phyloP scores from a whole-genome alignment of 2,888 invertebrate species.

The Lasioglossum lativentre region DNA sequence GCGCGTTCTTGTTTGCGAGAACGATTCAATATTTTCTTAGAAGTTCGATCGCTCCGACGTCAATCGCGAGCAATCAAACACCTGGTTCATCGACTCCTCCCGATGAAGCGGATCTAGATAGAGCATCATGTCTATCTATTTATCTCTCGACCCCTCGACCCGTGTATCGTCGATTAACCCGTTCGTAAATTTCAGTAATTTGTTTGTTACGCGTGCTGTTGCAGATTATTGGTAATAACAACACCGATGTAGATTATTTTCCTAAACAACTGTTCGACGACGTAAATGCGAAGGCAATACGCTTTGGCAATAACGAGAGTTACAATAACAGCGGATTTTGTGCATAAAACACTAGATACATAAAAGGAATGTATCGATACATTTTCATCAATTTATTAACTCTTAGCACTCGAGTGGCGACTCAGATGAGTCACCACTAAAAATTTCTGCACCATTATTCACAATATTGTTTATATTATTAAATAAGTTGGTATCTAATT shows the following conservation, averaged over 20 bases:
- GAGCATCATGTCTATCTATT: background rate
- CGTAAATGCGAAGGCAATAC: background rate
- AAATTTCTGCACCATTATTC: too few relatives aligned
- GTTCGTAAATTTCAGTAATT: background rate
- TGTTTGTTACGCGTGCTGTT: background rate
- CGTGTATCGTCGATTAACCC: background rate
- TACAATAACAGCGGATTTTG: background rate
- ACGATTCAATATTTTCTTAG: slow-evolving; percentile 44
- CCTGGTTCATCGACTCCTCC: background rate
- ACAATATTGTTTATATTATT: too few relatives aligned
- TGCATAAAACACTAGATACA: background rate
- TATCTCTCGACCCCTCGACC: background rate
- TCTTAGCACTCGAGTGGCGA: too few relatives aligned
- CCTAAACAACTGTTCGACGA: background rate
- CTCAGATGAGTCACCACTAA: too few relatives aligned
- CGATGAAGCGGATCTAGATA: background rate
- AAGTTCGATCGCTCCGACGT: slow-evolving; percentile 29
- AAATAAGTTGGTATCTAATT: too few relatives aligned
- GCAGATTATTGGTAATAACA: background rate
- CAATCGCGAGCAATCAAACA: slow-evolving; percentile 1
- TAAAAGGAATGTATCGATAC: background rate
- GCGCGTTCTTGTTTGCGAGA: slow-evolving; percentile 36
- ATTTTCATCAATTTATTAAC: background rate
- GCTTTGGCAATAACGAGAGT: background rate
- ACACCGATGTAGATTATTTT: background rate